Evolutionary conservation across 2,888 invertebrate species (phyloP).

Genomic region (Plagodis pulveraria): DNA sequence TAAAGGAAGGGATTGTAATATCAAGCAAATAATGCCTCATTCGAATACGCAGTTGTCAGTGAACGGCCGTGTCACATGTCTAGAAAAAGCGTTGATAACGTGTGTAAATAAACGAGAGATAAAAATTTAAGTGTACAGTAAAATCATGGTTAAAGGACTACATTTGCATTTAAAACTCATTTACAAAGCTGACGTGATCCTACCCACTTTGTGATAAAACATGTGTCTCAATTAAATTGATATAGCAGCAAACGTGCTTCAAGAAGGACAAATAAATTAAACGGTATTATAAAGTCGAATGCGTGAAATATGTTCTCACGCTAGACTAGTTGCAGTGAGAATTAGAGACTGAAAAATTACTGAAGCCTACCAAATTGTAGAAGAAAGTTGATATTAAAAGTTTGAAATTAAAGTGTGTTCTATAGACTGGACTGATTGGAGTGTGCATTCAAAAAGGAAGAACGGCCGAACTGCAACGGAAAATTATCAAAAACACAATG

Average conservation of each 20-base stretch:
- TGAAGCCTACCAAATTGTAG: no score
- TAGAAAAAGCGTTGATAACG: slow-evolving; percentile 6
- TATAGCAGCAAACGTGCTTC: not conserved
- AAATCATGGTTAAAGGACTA: not conserved
- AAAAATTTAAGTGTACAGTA: slow-evolving; percentile 9
- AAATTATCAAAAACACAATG: slow-evolving; percentile 56
- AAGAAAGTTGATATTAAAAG: no score
- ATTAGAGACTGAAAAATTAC: no score
- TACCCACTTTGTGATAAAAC: not conserved
- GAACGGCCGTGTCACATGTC: slow-evolving; percentile 17
- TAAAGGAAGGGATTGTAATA: slow-evolving; percentile 5
- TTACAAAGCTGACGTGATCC: not conserved
- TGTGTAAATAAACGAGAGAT: slow-evolving; percentile 22
- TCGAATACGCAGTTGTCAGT: slow-evolving; percentile 8
- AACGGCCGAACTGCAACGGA: no score
- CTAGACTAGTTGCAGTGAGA: no score
- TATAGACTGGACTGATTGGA: no score
- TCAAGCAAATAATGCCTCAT: slow-evolving; percentile 3
- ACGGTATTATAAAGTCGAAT: not conserved
- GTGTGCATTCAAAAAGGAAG: no score
- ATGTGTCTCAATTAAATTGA: not conserved
- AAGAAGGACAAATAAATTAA: slow-evolving; percentile 1
- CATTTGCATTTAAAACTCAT: not conserved
- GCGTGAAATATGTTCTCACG: not conserved
- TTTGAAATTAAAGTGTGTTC: no score